Conservation (phyloP, 1,140 invertebrate genomes). For the Nebria ingens region DNA sequence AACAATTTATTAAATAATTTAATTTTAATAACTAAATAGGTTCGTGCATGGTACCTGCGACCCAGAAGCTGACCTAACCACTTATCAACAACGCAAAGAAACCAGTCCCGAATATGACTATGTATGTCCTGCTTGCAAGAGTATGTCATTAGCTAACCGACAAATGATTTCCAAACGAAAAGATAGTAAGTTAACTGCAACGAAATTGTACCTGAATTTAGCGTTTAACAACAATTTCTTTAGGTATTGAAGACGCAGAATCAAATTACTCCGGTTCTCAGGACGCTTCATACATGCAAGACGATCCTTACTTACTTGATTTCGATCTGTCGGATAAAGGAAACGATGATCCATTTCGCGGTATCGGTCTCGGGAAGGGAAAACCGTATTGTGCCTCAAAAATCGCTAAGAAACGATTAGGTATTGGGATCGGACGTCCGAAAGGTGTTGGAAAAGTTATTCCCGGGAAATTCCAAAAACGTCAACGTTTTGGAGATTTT, state of each 20-base stretch:
- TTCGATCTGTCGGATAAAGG: conserved; percentile 20
- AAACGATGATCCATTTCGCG: conserved; percentile 35
- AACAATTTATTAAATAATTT: conserved; percentile 11
- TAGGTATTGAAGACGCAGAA: conserved; percentile 49
- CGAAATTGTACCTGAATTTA: conserved; percentile 7
- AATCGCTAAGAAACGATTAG: conserved; percentile 66
- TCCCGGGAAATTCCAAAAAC: conserved; percentile 54
- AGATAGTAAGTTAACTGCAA: conserved; percentile 44
- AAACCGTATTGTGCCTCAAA: conserved; percentile 66
- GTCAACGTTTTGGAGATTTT: conserved; percentile 60
- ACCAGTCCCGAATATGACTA: conserved; percentile 79
- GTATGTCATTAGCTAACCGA: conserved; percentile 34
- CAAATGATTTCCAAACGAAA: conserved; percentile 43
- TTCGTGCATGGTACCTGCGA: conserved; percentile 92
- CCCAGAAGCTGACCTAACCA: conserved; percentile 67
- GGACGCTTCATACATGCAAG: conserved; percentile 49
- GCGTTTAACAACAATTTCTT: conserved; percentile 15
- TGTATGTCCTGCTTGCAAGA: conserved; percentile 76
- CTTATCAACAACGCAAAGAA: conserved; percentile 70
- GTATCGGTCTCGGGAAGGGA: conserved; percentile 62
- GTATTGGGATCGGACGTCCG: conserved; percentile 46
- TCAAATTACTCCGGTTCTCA: conserved; percentile 56
- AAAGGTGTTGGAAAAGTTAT: conserved; percentile 44
- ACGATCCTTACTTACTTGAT: conserved; percentile 55
- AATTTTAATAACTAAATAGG: conserved; percentile 36